phyloP scores from a whole-genome alignment of 2,797 vertebrate genomes.

The Brachyalestes nurse region DNA sequence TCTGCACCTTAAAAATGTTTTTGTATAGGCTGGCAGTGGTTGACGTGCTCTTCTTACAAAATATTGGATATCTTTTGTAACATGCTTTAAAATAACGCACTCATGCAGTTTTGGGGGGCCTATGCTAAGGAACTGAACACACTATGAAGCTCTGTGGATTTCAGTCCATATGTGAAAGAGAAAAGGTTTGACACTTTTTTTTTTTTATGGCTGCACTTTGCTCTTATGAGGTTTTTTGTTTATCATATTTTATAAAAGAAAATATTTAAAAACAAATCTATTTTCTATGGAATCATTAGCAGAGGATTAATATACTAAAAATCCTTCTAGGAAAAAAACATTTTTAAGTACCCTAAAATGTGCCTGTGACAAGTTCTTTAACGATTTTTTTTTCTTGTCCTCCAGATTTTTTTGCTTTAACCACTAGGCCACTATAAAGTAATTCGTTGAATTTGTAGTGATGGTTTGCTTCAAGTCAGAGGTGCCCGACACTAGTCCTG shows the following conservation, averaged over 20 bases:
- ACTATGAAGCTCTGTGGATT: not conserved
- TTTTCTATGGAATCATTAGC: slow-evolving; percentile 52
- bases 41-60: slow-evolving; percentile 1
- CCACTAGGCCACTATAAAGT: not conserved
- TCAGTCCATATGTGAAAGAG: slow-evolving; percentile 8
- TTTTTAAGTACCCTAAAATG: slow-evolving; percentile 54
- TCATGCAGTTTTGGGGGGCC: not conserved
- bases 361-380: slow-evolving; percentile 44
- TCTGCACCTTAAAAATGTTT: not conserved
- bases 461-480: slow-evolving; percentile 16
- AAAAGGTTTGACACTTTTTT: slow-evolving; percentile 15
- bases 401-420: not conserved
- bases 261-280: slow-evolving; percentile 60
- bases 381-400: slow-evolving; percentile 11
- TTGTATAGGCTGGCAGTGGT: slow-evolving; percentile 3
- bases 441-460: slow-evolving; percentile 15
- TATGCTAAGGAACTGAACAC: not conserved
- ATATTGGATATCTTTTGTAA: not conserved
- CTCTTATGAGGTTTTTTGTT: slow-evolving; percentile 38
- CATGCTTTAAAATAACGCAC: slow-evolving; percentile 8
- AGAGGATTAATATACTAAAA: slow-evolving; percentile 35
- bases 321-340: slow-evolving; percentile 9
- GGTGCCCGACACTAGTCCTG: too few relatives aligned
- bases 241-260: slow-evolving; percentile 53
- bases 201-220: slow-evolving; percentile 51